phyloP scores from a whole-genome alignment of 2,888 invertebrate species.

The Eupithecia insigniata region DNA sequence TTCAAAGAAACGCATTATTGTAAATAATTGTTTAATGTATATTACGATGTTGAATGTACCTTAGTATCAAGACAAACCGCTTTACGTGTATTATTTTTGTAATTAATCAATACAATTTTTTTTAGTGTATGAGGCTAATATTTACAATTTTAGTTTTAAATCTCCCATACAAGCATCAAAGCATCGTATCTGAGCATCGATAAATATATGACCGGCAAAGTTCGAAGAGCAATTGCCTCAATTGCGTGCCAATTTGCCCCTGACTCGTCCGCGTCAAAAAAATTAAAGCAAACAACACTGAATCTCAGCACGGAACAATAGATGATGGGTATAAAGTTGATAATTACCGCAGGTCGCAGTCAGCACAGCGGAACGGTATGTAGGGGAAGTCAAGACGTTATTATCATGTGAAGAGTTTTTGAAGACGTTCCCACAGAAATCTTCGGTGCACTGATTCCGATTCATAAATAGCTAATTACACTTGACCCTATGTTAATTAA shows the following conservation, averaged over 20 bases:
- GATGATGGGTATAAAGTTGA: constrained; percentile 76
- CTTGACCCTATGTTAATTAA: constrained; percentile 72
- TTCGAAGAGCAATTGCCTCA: constrained; percentile 52
- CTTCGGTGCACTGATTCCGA: constrained; percentile 75
- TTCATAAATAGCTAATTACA: constrained; percentile 80
- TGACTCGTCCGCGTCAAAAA: constrained; percentile 58
- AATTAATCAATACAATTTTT: too few relatives aligned
- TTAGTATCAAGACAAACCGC: too few relatives aligned
- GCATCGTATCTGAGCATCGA: neutral
- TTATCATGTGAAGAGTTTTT: constrained; percentile 82
- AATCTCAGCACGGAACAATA: constrained; percentile 76
- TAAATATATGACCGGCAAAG: constrained; percentile 26
- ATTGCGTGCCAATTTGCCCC: constrained; percentile 46
- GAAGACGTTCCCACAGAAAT: constrained; percentile 79
- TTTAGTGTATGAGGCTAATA: too few relatives aligned
- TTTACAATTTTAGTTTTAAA: too few relatives aligned
- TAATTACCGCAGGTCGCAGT: constrained; percentile 79
- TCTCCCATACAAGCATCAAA: too few relatives aligned
- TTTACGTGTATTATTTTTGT: too few relatives aligned
- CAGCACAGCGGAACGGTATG: constrained; percentile 78
- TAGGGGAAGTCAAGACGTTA: constrained; percentile 70
- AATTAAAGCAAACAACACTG: constrained; percentile 48
- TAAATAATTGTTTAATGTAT: too few relatives aligned
- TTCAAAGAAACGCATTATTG: too few relatives aligned
- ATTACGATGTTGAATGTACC: too few relatives aligned